Percentiles rank a stretch among this genome's conserved stretches.
Evolutionary conservation across 2,113 vertebrate species (phyloP).

Genomic region (Turdus rufiventris): DNA sequence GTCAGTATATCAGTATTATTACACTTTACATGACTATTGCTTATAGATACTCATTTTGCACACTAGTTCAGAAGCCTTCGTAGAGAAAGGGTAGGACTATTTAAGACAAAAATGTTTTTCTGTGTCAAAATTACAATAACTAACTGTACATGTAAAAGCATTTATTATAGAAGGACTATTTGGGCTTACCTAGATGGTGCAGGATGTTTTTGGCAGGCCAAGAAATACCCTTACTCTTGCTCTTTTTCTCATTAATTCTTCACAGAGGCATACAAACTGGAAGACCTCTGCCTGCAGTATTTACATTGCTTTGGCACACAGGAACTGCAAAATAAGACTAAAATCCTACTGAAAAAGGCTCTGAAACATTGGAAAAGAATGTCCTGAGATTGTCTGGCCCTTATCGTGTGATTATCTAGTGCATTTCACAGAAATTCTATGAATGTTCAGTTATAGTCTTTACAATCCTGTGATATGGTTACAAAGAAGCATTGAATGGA

Average conservation of each 20-base stretch:
- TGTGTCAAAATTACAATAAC: neutral
- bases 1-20: neutral
- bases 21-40: neutral
- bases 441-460: neutral
- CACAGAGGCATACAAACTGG: neutral
- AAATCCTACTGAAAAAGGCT: neutral
- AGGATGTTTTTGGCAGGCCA: neutral
- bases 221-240: neutral
- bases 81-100: neutral
- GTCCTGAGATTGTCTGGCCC: neutral
- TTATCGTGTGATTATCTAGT: neutral
- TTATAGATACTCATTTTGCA: neutral
- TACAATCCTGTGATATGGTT: neutral
- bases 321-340: neutral
- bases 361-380: neutral
- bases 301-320: neutral
- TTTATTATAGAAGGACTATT: neutral
- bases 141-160: neutral
- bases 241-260: neutral
- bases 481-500: neutral
- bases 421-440: neutral
- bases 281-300: neutral
- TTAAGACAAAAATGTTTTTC: neutral
- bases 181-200: neutral
- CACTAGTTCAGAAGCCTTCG: neutral